Base-by-base conservation (phyloP, 2,888 invertebrate genomes). In the Amphimallon solstitiale region DNA sequence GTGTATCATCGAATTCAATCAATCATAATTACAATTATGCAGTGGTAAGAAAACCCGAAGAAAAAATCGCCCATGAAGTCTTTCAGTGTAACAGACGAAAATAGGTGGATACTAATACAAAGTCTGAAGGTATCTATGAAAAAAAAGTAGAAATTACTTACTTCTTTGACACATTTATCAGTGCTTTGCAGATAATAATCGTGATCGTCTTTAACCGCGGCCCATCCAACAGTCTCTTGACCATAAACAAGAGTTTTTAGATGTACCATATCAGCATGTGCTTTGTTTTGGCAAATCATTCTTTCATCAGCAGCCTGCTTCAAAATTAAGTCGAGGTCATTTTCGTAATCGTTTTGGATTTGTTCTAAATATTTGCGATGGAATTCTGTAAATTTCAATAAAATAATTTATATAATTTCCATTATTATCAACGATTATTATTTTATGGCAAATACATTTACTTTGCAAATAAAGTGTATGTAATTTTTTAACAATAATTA, bases 241-340 rank as follows among this genome's bases (percentile, higher is more conserved):
- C 73, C 68, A 78, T 78, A 81, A 59, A 81, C 75, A 23, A 84
- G 74, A 3, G 79, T 81, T 68, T 82, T 82, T 23, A 86, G 69
- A 66, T 84, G 78, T 15, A 80, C 77, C 35, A 78, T 76, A 37
- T 83, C 81, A 4, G 84, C 83, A 12, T 83, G 79, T 15, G 84
- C 80, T 56, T 79, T 77, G 14, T 77, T 76, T 45, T 80, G 75
- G 9, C 83, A 84, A 43, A 84, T 80, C 19, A 84, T 84, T 60
- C 86, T 84, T 71, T 89, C 89, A 0, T 85, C 84, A 43, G 82
- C 81, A 1, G 86, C 84, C 63, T 88, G 86, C 48, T 82, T 78
- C 7, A 85, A 80, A 14, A 85, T 81, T 15, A 87, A 82, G 0
- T 84, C 81, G 5, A 83, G 76, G 48, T 90, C 87, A 67, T 88